Percentiles rank a stretch among this genome's conserved stretches.
phyloP scores from a whole-genome alignment of 1,140 invertebrate species.

The Proales similis region DNA sequence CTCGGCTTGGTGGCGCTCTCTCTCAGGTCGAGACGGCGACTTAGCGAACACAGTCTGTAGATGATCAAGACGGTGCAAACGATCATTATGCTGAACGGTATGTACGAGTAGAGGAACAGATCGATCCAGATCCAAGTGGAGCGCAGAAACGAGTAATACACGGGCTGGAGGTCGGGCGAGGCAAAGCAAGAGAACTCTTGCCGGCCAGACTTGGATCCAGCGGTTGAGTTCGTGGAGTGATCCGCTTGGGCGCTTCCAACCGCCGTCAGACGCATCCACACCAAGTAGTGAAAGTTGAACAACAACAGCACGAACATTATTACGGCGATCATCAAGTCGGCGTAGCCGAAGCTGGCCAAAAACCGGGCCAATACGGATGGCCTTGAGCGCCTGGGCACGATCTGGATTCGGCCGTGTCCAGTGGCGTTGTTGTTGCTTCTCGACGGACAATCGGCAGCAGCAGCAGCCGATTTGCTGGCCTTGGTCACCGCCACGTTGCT shows the following conservation, averaged over 20 bases:
- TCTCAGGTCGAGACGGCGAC: no score
- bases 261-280: slow-evolving; percentile 21
- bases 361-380: slow-evolving; percentile 10
- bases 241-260: not conserved
- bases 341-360: slow-evolving; percentile 10
- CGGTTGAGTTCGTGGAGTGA: not conserved
- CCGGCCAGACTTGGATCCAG: not conserved
- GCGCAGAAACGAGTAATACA: slow-evolving; percentile 2
- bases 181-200: slow-evolving; percentile 5
- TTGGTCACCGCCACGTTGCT: no score
- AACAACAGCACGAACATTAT: slow-evolving; percentile 34
- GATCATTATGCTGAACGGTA: slow-evolving; percentile 25
- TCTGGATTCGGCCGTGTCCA: no score
- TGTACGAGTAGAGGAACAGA: slow-evolving; percentile 31
- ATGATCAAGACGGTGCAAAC: slow-evolving; percentile 29
- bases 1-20: no score
- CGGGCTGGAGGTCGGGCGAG: not conserved
- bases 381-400: not conserved
- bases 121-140: slow-evolving; percentile 30
- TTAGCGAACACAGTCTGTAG: slow-evolving; percentile 16
- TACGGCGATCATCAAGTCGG: slow-evolving; percentile 9
- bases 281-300: slow-evolving; percentile 30
- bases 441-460: no score
- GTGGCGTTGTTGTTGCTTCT: no score
- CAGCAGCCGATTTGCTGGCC: no score